phyloP scores from a whole-genome alignment of 2,797 vertebrate species.

The Sebastes variabilis region DNA sequence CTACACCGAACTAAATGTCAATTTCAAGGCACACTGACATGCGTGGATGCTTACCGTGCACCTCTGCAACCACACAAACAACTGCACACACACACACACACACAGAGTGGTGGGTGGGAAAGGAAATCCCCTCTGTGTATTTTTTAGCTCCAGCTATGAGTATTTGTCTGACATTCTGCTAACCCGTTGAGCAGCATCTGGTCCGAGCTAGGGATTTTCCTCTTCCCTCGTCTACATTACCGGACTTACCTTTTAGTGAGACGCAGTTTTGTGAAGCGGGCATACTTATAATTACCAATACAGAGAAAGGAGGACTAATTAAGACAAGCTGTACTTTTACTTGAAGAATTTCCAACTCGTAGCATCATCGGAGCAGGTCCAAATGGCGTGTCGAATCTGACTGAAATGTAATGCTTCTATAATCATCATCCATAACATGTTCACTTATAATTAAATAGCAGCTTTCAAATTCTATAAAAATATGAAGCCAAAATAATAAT shows the following conservation, averaged over 20 bases:
- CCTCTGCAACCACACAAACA: conserved; percentile 44
- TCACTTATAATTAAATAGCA: neutral
- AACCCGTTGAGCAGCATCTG: conserved; percentile 25
- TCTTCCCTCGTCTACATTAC: neutral
- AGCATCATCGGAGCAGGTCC: neutral
- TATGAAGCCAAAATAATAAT: neutral
- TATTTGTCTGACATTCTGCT: conserved; percentile 60
- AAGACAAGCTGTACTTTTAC: neutral
- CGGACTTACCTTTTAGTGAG: neutral
- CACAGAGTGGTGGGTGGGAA: conserved; percentile 40
- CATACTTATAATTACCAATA: neutral
- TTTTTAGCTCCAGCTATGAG: conserved; percentile 43
- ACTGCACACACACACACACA: neutral
- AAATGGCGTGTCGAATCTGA: neutral
- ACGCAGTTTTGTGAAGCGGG: neutral
- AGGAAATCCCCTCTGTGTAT: conserved; percentile 72
- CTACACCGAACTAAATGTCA: conserved; percentile 48
- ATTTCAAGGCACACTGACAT: conserved; percentile 23
- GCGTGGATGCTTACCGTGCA: conserved; percentile 18
- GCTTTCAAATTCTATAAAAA: neutral
- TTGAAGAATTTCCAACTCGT: too few species aligned
- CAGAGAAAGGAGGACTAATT: neutral
- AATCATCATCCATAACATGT: neutral
- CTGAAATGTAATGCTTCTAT: neutral
- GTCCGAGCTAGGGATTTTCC: conserved; percentile 52